A percentile compares a stretch with the other conserved stretches of the same genome.
Evolutionary conservation across 2,797 vertebrate species (phyloP).

Genomic region (Myotis planiceps): DNA sequence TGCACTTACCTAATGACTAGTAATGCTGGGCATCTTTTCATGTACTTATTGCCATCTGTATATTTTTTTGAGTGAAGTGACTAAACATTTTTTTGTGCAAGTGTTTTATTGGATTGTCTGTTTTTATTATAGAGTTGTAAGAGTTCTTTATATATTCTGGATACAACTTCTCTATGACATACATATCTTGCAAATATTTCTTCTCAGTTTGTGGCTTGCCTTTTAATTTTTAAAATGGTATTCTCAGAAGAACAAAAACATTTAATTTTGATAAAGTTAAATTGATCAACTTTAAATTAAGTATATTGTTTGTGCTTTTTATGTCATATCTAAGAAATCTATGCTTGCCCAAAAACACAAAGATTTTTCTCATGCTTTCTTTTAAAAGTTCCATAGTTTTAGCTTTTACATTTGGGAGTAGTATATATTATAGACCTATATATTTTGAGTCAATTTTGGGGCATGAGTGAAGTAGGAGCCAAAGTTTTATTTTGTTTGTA

Average conservation of each 20-base stretch:
- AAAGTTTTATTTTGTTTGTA: not conserved
- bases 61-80: not conserved
- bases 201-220: not conserved
- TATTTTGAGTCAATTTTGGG: slow-evolving; percentile 9
- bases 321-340: not conserved
- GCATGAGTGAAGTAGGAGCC: not conserved
- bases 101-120: not conserved
- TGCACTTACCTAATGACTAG: not conserved
- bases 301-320: not conserved
- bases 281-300: not conserved
- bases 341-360: not conserved
- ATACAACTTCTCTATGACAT: not conserved
- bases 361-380: not conserved
- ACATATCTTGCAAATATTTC: not conserved
- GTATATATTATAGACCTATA: not conserved
- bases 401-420: not conserved
- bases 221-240: not conserved
- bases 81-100: not conserved
- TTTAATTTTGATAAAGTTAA: slow-evolving; percentile 4
- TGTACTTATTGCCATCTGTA: not conserved
- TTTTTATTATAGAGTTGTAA: not conserved
- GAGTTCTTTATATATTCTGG: not conserved
- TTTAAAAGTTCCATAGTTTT: not conserved
- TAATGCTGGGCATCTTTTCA: not conserved
- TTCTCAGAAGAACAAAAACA: not conserved